Conservation (phyloP, 2,797 vertebrate genomes). For the Varecia variegata region DNA sequence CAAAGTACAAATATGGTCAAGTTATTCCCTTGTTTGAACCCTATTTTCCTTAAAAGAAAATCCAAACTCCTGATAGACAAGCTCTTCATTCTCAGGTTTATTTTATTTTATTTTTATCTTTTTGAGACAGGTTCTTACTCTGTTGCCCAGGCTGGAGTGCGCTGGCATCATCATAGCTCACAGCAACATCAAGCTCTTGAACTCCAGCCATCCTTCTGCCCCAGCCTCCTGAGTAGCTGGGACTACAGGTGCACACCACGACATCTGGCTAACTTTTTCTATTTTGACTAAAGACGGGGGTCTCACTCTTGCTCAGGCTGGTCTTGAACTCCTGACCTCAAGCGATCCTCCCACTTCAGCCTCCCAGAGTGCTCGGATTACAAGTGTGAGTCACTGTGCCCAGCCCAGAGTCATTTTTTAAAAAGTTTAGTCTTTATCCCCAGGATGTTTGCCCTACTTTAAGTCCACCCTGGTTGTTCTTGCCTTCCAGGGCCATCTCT, state of each 20-base stretch:
- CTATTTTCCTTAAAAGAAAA: not conserved
- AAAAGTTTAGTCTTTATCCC: not conserved
- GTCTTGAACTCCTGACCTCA: too few species aligned
- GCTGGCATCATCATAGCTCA: not conserved
- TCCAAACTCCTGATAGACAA: not conserved
- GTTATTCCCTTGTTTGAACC: not conserved
- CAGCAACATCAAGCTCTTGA: not conserved
- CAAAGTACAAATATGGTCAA: not conserved
- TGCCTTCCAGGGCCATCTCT: not conserved
- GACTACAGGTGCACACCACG: too few species aligned
- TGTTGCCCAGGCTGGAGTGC: rapidly evolving
- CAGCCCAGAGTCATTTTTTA: not conserved
- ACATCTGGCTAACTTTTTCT: too few species aligned
- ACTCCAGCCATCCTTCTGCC: not conserved
- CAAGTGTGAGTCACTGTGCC: too few species aligned
- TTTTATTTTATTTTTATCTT: not conserved
- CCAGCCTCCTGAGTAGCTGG: not conserved
- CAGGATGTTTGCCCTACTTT: rapidly evolving
- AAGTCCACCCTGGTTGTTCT: not conserved
- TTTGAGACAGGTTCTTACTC: not conserved
- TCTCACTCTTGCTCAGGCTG: too few species aligned
- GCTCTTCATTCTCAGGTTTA: not conserved
- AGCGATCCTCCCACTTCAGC: too few species aligned
- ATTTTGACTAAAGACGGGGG: too few species aligned
- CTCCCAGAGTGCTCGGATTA: too few species aligned